phyloP scores from a whole-genome alignment of 2,113 vertebrate genomes.

The Dinomys branickii region DNA sequence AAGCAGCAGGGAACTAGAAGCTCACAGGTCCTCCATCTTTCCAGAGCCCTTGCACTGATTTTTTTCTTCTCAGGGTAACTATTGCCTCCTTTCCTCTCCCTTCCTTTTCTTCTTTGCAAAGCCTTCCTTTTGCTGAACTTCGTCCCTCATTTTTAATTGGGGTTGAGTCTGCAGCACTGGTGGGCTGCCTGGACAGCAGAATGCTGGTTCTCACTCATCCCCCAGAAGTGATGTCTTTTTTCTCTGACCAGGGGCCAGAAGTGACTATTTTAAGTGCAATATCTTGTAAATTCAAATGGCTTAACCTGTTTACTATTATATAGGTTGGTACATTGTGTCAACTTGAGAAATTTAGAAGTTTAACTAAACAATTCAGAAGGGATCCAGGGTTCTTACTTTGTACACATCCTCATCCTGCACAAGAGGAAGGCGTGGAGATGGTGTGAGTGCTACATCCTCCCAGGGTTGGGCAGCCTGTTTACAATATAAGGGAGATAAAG shows the following conservation, averaged over 20 bases:
- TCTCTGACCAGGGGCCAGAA: background rate
- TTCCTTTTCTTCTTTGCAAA: background rate
- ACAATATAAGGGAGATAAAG: no score
- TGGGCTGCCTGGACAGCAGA: background rate
- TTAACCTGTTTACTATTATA: background rate
- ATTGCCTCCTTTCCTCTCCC: background rate
- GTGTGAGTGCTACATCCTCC: no score
- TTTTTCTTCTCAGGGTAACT: background rate
- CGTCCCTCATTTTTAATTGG: background rate
- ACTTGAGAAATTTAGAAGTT: no score
- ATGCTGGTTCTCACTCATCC: background rate
- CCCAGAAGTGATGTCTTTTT: background rate
- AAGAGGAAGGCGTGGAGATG: no score
- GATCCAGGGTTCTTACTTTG: no score
- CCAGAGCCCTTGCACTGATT: background rate
- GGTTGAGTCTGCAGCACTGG: fast-evolving
- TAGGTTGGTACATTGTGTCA: no score
- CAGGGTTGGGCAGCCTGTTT: no score
- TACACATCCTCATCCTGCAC: no score
- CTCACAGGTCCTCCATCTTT: background rate
- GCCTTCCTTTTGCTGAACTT: background rate
- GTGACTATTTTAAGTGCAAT: background rate
- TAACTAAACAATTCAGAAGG: no score
- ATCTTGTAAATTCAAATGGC: background rate
- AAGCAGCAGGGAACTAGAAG: background rate